These are phyloP conservation scores for Pachyrhynchus sulphureomaculatus DNA, from an alignment of 1,140 invertebrate genomes.

Conservation along the genomic window DNA sequence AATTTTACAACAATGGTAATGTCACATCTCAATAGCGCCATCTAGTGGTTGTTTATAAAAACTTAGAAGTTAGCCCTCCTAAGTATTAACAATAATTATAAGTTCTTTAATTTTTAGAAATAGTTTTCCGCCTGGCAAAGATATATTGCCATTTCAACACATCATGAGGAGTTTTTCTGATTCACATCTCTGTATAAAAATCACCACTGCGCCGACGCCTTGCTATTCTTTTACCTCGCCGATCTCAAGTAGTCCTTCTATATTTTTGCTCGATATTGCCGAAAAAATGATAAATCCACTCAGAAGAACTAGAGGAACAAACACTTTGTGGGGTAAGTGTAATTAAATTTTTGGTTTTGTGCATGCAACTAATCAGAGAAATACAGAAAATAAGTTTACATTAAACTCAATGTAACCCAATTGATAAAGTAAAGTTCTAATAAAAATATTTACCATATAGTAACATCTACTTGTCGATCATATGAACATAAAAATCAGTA, in stretches of 20 bases:
- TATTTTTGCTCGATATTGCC: conserved; percentile 58
- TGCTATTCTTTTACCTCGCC: conserved; percentile 58
- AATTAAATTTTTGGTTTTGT: neutral
- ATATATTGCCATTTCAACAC: conserved; percentile 68
- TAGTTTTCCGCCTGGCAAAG: conserved; percentile 68
- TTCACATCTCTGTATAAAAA: conserved; percentile 68
- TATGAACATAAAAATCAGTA: too few species aligned
- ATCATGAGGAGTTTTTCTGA: conserved; percentile 72
- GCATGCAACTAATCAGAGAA: neutral
- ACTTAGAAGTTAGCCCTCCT: too few species aligned
- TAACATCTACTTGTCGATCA: too few species aligned
- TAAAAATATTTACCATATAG: too few species aligned
- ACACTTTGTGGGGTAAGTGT: conserved; percentile 43
- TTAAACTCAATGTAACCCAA: too few species aligned
- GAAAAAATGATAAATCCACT: conserved; percentile 52
- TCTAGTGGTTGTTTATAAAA: too few species aligned
- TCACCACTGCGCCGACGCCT: conserved; percentile 58
- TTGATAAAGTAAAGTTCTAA: too few species aligned
- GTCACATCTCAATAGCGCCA: too few species aligned
- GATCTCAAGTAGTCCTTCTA: conserved; percentile 58
- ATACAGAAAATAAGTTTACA: neutral
- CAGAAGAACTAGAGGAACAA: conserved; percentile 51
- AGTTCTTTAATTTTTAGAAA: conserved; percentile 59
- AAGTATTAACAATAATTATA: too few species aligned
- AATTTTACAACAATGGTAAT: too few species aligned